phyloP scores from a whole-genome alignment of 2,888 invertebrate species.

The Oscheius sp. region DNA sequence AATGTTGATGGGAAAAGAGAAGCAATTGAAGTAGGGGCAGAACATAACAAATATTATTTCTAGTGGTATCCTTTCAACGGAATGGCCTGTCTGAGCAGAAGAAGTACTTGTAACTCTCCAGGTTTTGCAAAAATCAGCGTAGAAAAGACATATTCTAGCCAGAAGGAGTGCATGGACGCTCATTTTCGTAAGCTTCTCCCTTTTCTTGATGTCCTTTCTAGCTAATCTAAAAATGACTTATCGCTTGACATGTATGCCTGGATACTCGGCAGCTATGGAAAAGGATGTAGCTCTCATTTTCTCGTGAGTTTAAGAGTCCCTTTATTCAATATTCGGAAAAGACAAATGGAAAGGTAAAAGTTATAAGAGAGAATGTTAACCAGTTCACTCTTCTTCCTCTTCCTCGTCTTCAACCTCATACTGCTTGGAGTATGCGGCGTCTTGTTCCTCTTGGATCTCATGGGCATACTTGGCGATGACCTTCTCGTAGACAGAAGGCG shows the following conservation, averaged over 20 bases:
- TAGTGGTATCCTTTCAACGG: slow-evolving; percentile 24
- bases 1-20: slow-evolving; percentile 22
- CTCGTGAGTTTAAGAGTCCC: slow-evolving; percentile 13
- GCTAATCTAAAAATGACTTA: slow-evolving; percentile 25
- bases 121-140: neutral
- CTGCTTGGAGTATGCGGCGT: neutral
- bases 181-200: slow-evolving; percentile 13
- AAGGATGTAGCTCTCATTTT: slow-evolving; percentile 16
- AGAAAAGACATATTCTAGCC: slow-evolving; percentile 4
- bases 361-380: slow-evolving; percentile 2
- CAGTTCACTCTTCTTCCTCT: slow-evolving; percentile 27
- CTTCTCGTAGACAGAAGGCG: slow-evolving; percentile 58
- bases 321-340: slow-evolving; percentile 24
- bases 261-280: slow-evolving; percentile 17
- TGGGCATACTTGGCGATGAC: slow-evolving; percentile 50
- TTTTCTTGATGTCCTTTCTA: neutral
- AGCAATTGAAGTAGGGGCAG: slow-evolving; percentile 13
- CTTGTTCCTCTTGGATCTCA: slow-evolving; percentile 32
- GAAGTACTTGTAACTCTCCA: slow-evolving; percentile 13
- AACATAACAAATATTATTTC: neutral
- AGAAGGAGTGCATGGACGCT: slow-evolving; percentile 23
- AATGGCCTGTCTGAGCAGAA: slow-evolving; percentile 26
- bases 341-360: slow-evolving; percentile 2
- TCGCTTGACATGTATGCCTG: slow-evolving; percentile 21
- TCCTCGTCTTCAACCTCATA: slow-evolving; percentile 28